These are phyloP conservation scores for Sarcophaga rosellei DNA, from an alignment of 2,888 invertebrate species.

Conservation along the genomic window DNA sequence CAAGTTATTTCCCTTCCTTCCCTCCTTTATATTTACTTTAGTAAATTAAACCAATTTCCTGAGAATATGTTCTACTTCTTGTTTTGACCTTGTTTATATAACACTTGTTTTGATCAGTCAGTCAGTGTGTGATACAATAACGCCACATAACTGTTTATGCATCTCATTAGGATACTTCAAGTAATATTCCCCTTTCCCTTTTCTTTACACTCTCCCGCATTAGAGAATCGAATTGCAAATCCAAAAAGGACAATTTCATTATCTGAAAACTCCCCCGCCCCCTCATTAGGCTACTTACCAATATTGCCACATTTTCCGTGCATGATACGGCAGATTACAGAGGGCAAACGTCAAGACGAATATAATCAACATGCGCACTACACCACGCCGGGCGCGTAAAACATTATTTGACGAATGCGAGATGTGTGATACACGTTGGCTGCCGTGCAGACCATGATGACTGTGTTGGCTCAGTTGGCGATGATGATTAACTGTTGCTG, in stretches of 20 bases:
- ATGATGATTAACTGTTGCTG: constrained; percentile 60
- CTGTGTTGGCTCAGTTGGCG: constrained; percentile 44
- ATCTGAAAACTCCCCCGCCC: too few species aligned
- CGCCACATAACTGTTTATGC: too few species aligned
- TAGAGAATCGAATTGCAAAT: too few species aligned
- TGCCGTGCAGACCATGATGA: constrained; percentile 56
- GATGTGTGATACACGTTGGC: constrained; percentile 82
- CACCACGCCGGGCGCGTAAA: constrained; percentile 89
- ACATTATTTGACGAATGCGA: constrained; percentile 89
- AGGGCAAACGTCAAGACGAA: constrained; percentile 94
- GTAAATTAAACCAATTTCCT: too few species aligned
- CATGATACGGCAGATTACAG: constrained; percentile 95
- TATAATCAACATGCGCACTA: constrained; percentile 93
- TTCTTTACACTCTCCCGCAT: background rate
- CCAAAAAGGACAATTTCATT: too few species aligned
- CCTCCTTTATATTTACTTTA: too few species aligned
- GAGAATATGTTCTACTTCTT: too few species aligned
- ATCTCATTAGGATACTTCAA: background rate
- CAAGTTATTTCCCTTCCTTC: too few species aligned
- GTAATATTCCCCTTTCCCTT: background rate
- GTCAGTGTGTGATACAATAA: too few species aligned
- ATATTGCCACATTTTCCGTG: constrained; percentile 93
- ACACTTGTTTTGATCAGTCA: too few species aligned
- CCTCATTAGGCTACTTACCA: constrained; percentile 82
- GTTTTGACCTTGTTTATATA: too few species aligned